A percentile compares a stretch with the other conserved stretches of the same genome.
phyloP scores from a whole-genome alignment of 2,888 invertebrate genomes.

The Rutpela maculata region DNA sequence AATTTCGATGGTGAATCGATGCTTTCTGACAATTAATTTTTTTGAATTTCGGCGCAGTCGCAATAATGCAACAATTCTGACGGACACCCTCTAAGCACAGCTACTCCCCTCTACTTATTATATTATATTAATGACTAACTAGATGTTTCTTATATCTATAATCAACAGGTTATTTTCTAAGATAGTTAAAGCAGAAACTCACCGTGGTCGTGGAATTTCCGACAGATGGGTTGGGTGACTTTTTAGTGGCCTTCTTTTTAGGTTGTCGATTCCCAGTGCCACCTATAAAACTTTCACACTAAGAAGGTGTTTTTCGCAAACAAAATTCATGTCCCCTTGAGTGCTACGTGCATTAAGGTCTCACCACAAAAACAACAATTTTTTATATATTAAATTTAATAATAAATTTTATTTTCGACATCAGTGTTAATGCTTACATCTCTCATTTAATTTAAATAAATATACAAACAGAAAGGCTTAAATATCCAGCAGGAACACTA shows the following conservation, averaged over 20 bases:
- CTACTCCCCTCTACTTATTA: background rate
- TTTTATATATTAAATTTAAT: conserved; percentile 66
- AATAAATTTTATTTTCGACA: conserved; percentile 71
- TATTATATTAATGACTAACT: background rate
- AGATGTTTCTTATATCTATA: background rate
- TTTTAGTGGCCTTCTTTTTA: conserved; percentile 77
- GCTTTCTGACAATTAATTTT: too few relatives aligned
- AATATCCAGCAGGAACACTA: conserved; percentile 57
- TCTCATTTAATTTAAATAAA: conserved; percentile 61
- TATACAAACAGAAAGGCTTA: conserved; percentile 61
- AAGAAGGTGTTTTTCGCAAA: conserved; percentile 35
- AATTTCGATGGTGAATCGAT: too few relatives aligned
- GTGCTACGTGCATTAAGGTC: conserved; percentile 56
- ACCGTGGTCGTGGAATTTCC: conserved; percentile 60
- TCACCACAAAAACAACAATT: conserved; percentile 65
- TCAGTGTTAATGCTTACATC: conserved; percentile 69
- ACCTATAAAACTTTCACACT: conserved; percentile 68
- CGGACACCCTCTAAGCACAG: background rate
- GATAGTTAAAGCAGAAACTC: conserved; percentile 45
- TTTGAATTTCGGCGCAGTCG: too few relatives aligned
- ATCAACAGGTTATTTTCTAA: background rate
- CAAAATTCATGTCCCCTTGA: conserved; percentile 46
- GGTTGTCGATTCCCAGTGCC: conserved; percentile 72
- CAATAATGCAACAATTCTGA: too few relatives aligned
- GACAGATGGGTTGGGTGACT: conserved; percentile 71